Percentiles rank a stretch among this genome's conserved stretches.
Conservation (phyloP, 2,888 invertebrate genomes). For the Latrodectus hesperus region DNA sequence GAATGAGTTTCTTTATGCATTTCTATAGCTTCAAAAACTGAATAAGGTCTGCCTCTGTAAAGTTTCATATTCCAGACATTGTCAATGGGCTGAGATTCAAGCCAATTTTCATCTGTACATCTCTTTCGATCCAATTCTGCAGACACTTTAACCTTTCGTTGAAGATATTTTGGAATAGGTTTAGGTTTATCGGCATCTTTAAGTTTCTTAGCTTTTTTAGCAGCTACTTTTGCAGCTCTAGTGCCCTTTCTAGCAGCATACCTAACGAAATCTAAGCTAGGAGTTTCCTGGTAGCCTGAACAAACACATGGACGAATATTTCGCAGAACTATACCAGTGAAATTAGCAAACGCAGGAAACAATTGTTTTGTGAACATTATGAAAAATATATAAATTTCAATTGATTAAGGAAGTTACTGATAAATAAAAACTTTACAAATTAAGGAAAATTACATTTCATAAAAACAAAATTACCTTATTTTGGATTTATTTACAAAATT, state of each 20-base stretch:
- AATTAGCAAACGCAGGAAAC: constrained; percentile 37
- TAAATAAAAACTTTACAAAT: background rate
- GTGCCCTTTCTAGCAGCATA: constrained; percentile 59
- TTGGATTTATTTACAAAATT: constrained; percentile 1
- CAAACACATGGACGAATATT: constrained; percentile 12
- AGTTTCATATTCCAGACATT: constrained; percentile 80
- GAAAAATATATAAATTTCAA: background rate
- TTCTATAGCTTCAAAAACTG: constrained; percentile 84
- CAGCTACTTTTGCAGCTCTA: constrained; percentile 22
- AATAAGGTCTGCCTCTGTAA: constrained; percentile 80
- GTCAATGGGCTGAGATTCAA: constrained; percentile 77
- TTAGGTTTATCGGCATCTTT: constrained; percentile 29
- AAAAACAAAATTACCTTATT: background rate
- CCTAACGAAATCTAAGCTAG: constrained; percentile 39
- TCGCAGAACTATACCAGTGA: constrained; percentile 6
- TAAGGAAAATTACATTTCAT: background rate
- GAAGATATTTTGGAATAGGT: constrained; percentile 51
- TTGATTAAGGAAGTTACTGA: background rate
- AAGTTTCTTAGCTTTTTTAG: constrained; percentile 40
- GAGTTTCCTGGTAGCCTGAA: constrained; percentile 3
- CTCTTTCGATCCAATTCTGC: constrained; percentile 31
- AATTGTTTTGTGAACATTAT: constrained; percentile 46
- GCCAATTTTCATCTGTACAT: constrained; percentile 61
- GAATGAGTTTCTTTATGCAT: constrained; percentile 88
- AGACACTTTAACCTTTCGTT: constrained; percentile 30